Evolutionary conservation across 2,797 vertebrate genomes (phyloP).

Genomic region (Lacerta viridis): DNA sequence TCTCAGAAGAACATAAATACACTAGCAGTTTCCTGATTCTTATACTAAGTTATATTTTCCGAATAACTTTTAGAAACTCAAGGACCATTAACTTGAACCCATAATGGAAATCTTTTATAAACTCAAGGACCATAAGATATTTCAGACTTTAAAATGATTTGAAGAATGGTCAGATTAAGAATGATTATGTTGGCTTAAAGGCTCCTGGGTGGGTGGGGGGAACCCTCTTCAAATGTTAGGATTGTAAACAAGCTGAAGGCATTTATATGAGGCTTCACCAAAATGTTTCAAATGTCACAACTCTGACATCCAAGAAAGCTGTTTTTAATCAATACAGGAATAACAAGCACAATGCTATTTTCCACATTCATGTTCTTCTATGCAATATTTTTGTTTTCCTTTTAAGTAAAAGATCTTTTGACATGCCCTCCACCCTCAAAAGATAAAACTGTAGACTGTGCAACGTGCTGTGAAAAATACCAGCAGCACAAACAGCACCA

Average conservation of each 20-base stretch:
- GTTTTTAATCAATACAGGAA: slow-evolving; percentile 8
- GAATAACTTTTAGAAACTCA: no score
- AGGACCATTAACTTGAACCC: no score
- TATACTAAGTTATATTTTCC: not conserved
- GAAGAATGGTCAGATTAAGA: slow-evolving; percentile 17
- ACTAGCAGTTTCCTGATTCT: not conserved
- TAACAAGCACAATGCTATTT: not conserved
- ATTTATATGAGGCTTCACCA: slow-evolving; percentile 10
- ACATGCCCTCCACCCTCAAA: not conserved
- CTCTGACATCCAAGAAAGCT: rapidly evolving
- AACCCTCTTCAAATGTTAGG: slow-evolving; percentile 3
- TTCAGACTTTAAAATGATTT: slow-evolving; percentile 31
- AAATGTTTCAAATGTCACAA: slow-evolving; percentile 2
- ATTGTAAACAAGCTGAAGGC: not conserved
- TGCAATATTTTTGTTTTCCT: not conserved
- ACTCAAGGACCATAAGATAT: not conserved
- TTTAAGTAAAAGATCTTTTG: slow-evolving; percentile 21
- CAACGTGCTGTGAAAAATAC: not conserved
- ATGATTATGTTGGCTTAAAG: not conserved
- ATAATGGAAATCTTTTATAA: not conserved
- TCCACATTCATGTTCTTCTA: slow-evolving; percentile 26
- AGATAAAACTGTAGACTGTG: not conserved
- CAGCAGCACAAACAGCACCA: not conserved
- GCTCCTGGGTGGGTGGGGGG: not conserved
- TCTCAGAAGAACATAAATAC: not conserved